Conservation (phyloP, 92 coral and sea anemone species). For the Umimayanthus kanabou region DNA sequence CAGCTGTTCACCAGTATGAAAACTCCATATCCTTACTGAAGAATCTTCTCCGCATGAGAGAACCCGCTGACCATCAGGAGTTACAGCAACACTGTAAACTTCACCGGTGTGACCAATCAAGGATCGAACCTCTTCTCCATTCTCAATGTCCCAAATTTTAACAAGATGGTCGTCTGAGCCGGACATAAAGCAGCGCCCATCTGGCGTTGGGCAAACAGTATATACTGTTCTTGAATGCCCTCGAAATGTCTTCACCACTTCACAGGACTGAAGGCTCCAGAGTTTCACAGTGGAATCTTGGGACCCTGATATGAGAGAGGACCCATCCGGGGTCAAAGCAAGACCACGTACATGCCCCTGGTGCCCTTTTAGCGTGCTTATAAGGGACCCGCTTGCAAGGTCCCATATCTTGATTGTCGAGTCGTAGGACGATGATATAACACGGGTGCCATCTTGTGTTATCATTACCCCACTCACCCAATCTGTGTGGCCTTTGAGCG, state of each 20-base stretch:
- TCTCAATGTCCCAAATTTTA: constrained; percentile 61
- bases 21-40: constrained; percentile 55
- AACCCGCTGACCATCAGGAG: constrained; percentile 48
- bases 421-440: constrained; percentile 59
- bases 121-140: constrained; percentile 45
- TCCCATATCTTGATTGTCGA: constrained; percentile 56
- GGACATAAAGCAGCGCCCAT: constrained; percentile 49
- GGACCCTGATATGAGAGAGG: constrained; percentile 50
- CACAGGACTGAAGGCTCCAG: constrained; percentile 45
- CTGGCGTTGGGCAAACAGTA: constrained; percentile 41
- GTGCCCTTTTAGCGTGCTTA: constrained; percentile 50
- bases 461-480: constrained; percentile 60
- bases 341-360: constrained; percentile 65
- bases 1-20: constrained; percentile 50
- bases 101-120: constrained; percentile 65
- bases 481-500: constrained; percentile 48
- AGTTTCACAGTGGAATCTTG: constrained; percentile 59
- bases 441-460: constrained; percentile 44
- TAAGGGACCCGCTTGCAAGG: constrained; percentile 38
- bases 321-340: constrained; percentile 53
- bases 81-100: constrained; percentile 57
- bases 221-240: constrained; percentile 70
- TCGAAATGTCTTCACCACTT: constrained; percentile 33
- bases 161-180: constrained; percentile 56
- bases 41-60: constrained; percentile 58